Conservation (phyloP, 1,140 invertebrate species). For the Neuroterus valhalla region DNA sequence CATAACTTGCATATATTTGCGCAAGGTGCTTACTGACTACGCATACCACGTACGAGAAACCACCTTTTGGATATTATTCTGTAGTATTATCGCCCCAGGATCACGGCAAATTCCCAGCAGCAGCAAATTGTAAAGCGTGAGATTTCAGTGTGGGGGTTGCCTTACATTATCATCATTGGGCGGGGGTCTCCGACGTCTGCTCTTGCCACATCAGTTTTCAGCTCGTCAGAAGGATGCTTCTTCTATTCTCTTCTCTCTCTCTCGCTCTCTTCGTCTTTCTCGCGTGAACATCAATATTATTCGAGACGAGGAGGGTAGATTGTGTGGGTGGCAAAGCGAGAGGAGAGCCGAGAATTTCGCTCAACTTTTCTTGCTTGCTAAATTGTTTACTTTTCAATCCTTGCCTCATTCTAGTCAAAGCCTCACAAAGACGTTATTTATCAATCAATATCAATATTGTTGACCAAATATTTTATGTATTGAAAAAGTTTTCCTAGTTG, state of each 20-base stretch:
- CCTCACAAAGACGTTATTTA: not conserved
- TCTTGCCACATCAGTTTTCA: conserved; percentile 28
- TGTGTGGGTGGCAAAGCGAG: conserved; percentile 25
- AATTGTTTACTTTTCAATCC: conserved; percentile 9
- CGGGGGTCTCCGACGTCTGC: conserved; percentile 18
- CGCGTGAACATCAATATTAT: conserved; percentile 27
- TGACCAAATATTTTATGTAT: too few relatives aligned
- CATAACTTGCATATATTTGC: conserved; percentile 10
- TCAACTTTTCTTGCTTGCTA: conserved; percentile 14
- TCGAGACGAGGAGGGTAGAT: conserved; percentile 15
- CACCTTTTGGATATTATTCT: conserved; percentile 12
- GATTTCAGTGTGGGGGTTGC: not conserved
- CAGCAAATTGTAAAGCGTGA: conserved; percentile 13
- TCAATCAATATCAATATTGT: too few relatives aligned
- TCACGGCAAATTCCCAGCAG: conserved; percentile 12
- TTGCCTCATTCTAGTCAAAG: not conserved
- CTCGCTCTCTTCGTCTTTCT: not conserved
- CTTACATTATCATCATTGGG: not conserved
- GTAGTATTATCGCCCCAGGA: conserved; percentile 15
- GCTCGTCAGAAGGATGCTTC: conserved; percentile 13
- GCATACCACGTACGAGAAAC: not conserved
- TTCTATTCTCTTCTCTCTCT: too few relatives aligned
- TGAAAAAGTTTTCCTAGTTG: too few relatives aligned
- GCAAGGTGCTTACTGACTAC: not conserved
- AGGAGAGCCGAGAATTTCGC: conserved; percentile 7